Evolutionary conservation across 2,888 invertebrate species (phyloP).

Genomic region (Odontocolon sp.): DNA sequence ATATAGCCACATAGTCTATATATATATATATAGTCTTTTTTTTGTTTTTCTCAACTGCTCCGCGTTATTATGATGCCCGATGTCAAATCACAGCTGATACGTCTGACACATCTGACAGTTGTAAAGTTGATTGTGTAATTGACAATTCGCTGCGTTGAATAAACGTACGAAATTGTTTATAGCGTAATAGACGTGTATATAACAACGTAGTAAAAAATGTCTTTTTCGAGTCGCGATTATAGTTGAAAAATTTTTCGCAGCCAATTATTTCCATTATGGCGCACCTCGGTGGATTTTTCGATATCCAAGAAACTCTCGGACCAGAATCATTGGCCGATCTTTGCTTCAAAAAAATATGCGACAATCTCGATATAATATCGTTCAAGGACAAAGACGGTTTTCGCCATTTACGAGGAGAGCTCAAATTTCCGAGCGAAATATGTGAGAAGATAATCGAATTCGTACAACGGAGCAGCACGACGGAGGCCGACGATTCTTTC

Average conservation of each 20-base stretch:
- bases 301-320: slow-evolving; percentile 71
- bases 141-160: background rate
- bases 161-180: background rate
- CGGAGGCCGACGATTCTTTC: slow-evolving; percentile 86
- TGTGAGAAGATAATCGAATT: slow-evolving; percentile 86
- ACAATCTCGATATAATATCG: slow-evolving; percentile 85
- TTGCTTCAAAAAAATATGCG: slow-evolving; percentile 85
- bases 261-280: slow-evolving; percentile 68
- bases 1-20: too few species aligned
- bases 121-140: slow-evolving; percentile 50
- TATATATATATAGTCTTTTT: too few species aligned
- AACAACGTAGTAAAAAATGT: background rate
- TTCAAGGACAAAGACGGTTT: slow-evolving; percentile 69
- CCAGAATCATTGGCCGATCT: slow-evolving; percentile 86
- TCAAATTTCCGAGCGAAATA: slow-evolving; percentile 87
- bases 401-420: slow-evolving; percentile 83
- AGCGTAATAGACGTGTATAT: background rate
- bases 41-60: background rate
- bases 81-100: slow-evolving; percentile 54
- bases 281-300: slow-evolving; percentile 73
- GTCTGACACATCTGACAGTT: slow-evolving; percentile 54
- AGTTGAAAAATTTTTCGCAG: background rate
- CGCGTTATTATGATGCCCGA: slow-evolving; percentile 3
- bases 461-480: slow-evolving; percentile 82
- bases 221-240: background rate